Evolutionary conservation across 2,888 invertebrate genomes (phyloP).

Genomic region (Aleiodes alternator): DNA sequence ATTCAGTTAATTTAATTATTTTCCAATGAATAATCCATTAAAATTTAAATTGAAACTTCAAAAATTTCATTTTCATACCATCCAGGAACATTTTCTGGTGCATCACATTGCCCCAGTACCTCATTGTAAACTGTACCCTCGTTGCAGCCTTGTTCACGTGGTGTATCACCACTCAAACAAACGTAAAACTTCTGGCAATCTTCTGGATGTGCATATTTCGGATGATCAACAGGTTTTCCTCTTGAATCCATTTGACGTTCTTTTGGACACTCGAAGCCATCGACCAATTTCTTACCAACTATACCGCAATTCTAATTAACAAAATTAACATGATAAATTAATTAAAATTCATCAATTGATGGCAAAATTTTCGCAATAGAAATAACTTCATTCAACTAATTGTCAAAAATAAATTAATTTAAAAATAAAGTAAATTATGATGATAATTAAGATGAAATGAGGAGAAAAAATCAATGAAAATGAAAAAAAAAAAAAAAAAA

Average conservation of each 20-base stretch:
- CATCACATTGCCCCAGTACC: constrained; percentile 88
- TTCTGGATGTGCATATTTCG: constrained; percentile 89
- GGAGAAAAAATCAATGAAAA: background rate
- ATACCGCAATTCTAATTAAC: constrained; percentile 68
- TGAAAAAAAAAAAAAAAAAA: constrained; percentile 19
- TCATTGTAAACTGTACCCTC: constrained; percentile 95
- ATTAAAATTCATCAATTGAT: constrained; percentile 20
- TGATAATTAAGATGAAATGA: no score
- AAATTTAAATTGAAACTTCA: constrained; percentile 17
- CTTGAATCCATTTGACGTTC: constrained; percentile 80
- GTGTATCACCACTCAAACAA: constrained; percentile 89
- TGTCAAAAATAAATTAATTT: no score
- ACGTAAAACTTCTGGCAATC: constrained; percentile 96
- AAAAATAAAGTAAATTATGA: background rate
- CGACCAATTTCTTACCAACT: constrained; percentile 80
- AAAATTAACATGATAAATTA: constrained; percentile 2
- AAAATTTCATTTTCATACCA: constrained; percentile 80
- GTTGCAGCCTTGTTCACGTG: constrained; percentile 91
- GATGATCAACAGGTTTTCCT: constrained; percentile 87
- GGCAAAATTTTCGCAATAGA: no score
- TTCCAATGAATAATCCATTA: constrained; percentile 2
- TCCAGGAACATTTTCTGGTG: constrained; percentile 93
- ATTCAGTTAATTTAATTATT: constrained; percentile 16
- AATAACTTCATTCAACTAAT: no score
- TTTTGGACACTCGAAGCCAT: constrained; percentile 91